Evolutionary conservation across 2,888 invertebrate species (phyloP).

Genomic region (Lapara coniferarum): DNA sequence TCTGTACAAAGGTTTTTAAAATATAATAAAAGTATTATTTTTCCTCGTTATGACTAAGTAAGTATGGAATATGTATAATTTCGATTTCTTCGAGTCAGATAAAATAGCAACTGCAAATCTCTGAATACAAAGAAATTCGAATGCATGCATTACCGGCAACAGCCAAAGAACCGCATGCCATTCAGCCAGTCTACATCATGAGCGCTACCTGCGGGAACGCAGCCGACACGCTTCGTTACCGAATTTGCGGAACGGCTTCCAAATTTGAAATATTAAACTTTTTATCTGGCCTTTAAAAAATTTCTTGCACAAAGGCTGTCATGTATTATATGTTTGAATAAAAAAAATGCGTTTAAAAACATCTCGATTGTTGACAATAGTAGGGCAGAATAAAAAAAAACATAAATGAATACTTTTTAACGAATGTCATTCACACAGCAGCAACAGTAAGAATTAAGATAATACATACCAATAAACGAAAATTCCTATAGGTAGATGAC

Average conservation of each 20-base stretch:
- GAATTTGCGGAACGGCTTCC: conserved; percentile 69
- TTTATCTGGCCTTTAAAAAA: conserved; percentile 39
- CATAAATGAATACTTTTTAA: too few relatives aligned
- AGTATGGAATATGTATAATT: too few relatives aligned
- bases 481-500: too few relatives aligned
- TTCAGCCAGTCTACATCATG: conserved; percentile 31
- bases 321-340: conserved; percentile 6
- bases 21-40: too few relatives aligned
- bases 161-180: not conserved
- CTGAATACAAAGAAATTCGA: not conserved
- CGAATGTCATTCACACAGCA: too few relatives aligned
- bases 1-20: not conserved
- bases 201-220: conserved; percentile 47
- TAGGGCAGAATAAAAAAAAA: not conserved
- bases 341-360: not conserved
- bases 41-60: too few relatives aligned
- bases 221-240: conserved; percentile 72
- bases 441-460: too few relatives aligned
- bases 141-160: not conserved
- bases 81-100: too few relatives aligned
- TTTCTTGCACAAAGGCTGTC: conserved; percentile 19
- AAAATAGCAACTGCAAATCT: not conserved
- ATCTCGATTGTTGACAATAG: not conserved
- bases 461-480: too few relatives aligned
- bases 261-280: conserved; percentile 70